Evolutionary conservation across 2,113 vertebrate genomes (phyloP), one percentile per base, ranked within the genome.

Genomic region (Petrocephalus zakoni): DNA sequence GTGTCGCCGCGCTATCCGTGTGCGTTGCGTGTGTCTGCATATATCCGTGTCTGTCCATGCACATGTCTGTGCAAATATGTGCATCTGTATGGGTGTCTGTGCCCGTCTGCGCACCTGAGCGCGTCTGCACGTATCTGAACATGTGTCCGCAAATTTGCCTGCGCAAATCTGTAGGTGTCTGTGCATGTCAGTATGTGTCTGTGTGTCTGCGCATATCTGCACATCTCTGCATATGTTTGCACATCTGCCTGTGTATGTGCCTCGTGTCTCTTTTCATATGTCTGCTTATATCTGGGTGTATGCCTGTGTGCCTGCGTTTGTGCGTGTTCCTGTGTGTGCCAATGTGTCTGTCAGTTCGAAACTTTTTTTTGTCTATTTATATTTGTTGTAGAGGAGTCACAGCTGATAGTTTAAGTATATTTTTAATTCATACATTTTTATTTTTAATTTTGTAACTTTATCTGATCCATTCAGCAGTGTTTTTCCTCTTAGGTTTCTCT

Each of bases 101-200:
- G 5, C 8, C 47, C 47, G 47, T 49, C 8, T 8, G 47, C 22
- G 22, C 22, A 61, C 47, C 13, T 61, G 85, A 85, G 51, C 88
- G 52, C 52, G 53, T 68, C 64, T 68, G 84, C 72, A 17, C 84
- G 42, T 22, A 10, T 83, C 11, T 68, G 47, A 6, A 8, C 22
- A 56, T 53, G 55, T 87, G 52, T 78, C 4, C 22, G 42, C 55
- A 61, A 2, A 25, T 61, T 22, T 68, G 61, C 25, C 56, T 58
- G 56, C 22, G 56, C 42, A 42, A 42, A 42, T 42, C 42, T 42
- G 42, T 42, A 42, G 42, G 42, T 42, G 47, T 56, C 13, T 61
- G 85, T 85, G 51, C 88, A 55, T 64, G 53, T 68, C 64, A 83
- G 84, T 84, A 17, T 87, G 42, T 29, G 19, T 82, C 11, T 68